Percentiles rank a stretch among this genome's conserved stretches.
Evolutionary conservation across 2,888 invertebrate genomes (phyloP).

Genomic region (Syrphus vitripennis): DNA sequence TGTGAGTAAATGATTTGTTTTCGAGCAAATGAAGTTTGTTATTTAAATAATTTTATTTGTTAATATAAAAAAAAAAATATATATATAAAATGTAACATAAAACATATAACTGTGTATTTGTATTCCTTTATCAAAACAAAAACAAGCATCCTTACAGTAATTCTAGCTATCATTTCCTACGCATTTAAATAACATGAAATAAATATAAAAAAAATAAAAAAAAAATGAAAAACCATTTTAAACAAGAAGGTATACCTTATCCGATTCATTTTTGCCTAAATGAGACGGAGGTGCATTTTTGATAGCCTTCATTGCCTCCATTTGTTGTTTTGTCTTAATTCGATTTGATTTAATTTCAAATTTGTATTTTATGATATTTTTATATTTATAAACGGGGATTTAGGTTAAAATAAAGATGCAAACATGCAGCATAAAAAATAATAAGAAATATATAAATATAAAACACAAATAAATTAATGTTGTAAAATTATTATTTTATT

Average conservation of each 20-base stretch:
- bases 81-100: slow-evolving; percentile 7
- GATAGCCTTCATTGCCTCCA: slow-evolving; percentile 88
- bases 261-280: slow-evolving; percentile 91
- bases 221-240: slow-evolving; percentile 45
- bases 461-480: slow-evolving; percentile 53
- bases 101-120: not conserved
- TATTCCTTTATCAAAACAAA: not conserved
- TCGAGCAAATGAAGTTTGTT: slow-evolving; percentile 68
- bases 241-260: slow-evolving; percentile 85
- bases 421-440: slow-evolving; percentile 62
- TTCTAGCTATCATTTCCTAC: not conserved
- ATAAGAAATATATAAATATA: slow-evolving; percentile 45
- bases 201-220: slow-evolving; percentile 31
- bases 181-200: not conserved
- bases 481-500: slow-evolving; percentile 25
- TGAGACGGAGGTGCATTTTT: slow-evolving; percentile 93
- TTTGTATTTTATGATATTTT: slow-evolving; percentile 1
- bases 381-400: slow-evolving; percentile 22
- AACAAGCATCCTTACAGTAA: not conserved
- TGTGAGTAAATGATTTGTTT: slow-evolving; percentile 59
- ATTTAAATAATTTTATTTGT: slow-evolving; percentile 19
- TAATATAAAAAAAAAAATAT: not conserved
- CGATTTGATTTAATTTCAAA: slow-evolving; percentile 40
- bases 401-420: slow-evolving; percentile 59
- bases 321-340: slow-evolving; percentile 84